Conservation (phyloP, 2,797 vertebrate genomes). For the Limosa lapponica region DNA sequence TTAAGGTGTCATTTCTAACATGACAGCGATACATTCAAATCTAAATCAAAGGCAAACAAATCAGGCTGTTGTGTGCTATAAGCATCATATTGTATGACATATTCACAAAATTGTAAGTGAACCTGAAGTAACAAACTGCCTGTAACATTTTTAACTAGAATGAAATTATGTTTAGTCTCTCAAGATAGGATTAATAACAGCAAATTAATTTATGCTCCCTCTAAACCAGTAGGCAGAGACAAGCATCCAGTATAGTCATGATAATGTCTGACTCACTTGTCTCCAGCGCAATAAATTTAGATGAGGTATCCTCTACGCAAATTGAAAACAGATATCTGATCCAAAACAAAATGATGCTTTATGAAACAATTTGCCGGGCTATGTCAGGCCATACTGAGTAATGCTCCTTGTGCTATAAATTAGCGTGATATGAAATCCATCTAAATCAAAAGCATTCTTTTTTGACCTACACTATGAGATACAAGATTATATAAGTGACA, state of each 20-base stretch:
- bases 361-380: background rate
- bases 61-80: background rate
- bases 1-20: background rate
- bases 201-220: conserved; percentile 2
- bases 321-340: conserved; percentile 9
- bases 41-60: background rate
- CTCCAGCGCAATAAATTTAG: background rate
- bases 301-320: background rate
- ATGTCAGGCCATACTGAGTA: background rate
- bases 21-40: background rate
- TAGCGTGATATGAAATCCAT: background rate
- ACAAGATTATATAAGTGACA: background rate
- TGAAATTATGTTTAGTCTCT: background rate
- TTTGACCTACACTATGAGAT: background rate
- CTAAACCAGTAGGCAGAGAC: background rate
- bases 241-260: background rate
- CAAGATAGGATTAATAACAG: background rate
- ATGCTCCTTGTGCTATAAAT: background rate
- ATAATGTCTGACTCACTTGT: background rate
- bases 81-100: background rate
- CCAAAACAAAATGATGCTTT: background rate
- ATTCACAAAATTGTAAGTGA: background rate
- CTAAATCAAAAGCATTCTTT: background rate
- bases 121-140: background rate
- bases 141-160: background rate